These are phyloP conservation scores for Helarctos malayanus DNA, from an alignment of 2,797 vertebrate genomes.

Conservation along the genomic window DNA sequence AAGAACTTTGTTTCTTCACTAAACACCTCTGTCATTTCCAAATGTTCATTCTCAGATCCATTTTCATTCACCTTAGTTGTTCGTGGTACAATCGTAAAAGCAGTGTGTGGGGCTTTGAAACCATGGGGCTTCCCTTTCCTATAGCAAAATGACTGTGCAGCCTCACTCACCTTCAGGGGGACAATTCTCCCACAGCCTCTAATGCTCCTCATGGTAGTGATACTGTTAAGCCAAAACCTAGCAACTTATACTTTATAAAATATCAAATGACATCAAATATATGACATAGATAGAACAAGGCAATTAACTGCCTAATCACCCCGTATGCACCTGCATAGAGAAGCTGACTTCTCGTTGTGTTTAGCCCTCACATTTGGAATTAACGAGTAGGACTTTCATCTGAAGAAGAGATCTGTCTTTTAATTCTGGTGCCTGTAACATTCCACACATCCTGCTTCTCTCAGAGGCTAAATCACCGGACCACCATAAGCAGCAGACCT, in stretches of 20 bases:
- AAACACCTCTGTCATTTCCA: background rate
- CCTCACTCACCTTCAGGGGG: background rate
- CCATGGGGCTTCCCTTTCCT: background rate
- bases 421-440: background rate
- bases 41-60: background rate
- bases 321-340: background rate
- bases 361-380: background rate
- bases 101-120: background rate
- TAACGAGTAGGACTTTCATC: background rate
- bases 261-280: constrained; percentile 9
- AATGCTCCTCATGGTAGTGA: background rate
- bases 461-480: background rate
- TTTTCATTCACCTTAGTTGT: background rate
- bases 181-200: background rate
- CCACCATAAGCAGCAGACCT: background rate
- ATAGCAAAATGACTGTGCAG: background rate
- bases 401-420: background rate
- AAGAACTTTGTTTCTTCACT: background rate
- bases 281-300: background rate
- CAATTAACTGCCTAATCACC: background rate
- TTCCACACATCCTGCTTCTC: background rate
- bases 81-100: background rate
- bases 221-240: background rate
- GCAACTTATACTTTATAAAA: background rate
- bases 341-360: background rate